Evolutionary conservation across 2,888 invertebrate species (phyloP).

Genomic region (Harpalus rufipes): DNA sequence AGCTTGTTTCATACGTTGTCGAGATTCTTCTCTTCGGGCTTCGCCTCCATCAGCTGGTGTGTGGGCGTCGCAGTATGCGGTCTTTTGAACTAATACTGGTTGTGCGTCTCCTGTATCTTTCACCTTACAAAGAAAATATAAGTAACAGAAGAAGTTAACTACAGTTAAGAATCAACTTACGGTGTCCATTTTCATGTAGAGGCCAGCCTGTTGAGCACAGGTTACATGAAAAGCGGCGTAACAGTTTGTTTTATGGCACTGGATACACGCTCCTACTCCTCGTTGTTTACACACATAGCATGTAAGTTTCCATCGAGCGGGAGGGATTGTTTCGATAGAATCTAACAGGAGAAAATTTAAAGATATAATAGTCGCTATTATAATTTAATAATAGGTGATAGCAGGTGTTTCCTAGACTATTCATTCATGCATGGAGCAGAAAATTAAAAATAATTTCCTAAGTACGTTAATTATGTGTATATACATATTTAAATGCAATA

Average conservation of each 20-base stretch:
- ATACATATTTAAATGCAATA: no score
- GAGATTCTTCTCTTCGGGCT: conserved; percentile 81
- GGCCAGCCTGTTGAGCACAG: conserved; percentile 96
- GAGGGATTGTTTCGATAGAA: conserved; percentile 96
- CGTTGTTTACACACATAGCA: conserved; percentile 98
- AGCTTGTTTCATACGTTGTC: conserved; percentile 92
- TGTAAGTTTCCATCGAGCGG: conserved; percentile 96
- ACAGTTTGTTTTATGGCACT: conserved; percentile 97
- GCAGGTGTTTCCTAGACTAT: no score
- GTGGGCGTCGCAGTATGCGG: conserved; percentile 97
- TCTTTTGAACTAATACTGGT: conserved; percentile 94
- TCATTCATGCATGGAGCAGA: no score
- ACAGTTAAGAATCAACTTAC: conserved; percentile 76
- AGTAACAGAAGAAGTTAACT: no score
- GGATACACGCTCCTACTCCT: conserved; percentile 97
- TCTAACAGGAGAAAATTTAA: conserved; percentile 78
- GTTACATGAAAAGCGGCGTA: conserved; percentile 99
- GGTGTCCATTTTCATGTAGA: conserved; percentile 98
- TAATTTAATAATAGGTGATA: no score
- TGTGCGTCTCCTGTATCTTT: conserved; percentile 80
- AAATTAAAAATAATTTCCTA: no score
- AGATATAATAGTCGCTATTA: no score
- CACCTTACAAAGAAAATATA: conserved; percentile 1
- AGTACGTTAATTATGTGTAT: no score
- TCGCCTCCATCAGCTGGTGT: conserved; percentile 84